phyloP scores from a whole-genome alignment of 2,888 invertebrate genomes.

The Megamerina dolium region DNA sequence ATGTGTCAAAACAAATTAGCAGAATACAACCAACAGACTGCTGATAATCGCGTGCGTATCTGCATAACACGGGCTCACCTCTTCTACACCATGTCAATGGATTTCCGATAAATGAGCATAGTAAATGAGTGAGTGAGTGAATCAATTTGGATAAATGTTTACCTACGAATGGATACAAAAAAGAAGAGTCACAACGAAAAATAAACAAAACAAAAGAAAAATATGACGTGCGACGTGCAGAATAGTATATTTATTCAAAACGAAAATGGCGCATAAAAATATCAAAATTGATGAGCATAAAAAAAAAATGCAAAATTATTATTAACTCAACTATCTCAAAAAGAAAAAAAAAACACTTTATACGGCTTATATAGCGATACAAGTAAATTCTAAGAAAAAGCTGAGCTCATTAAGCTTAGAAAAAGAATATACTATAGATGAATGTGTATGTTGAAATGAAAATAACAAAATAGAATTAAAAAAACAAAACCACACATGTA shows the following conservation, averaged over 20 bases:
- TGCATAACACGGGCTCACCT: too few relatives aligned
- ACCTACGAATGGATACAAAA: too few relatives aligned
- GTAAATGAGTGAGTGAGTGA: too few relatives aligned
- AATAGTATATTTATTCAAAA: neutral
- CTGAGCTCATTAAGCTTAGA: conserved; percentile 8
- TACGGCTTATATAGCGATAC: too few relatives aligned
- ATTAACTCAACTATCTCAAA: neutral
- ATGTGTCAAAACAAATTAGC: too few relatives aligned
- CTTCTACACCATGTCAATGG: too few relatives aligned
- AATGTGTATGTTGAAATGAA: neutral
- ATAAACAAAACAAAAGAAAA: neutral
- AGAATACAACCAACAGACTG: too few relatives aligned
- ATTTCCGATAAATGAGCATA: too few relatives aligned
- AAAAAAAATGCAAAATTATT: neutral
- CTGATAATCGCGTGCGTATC: too few relatives aligned
- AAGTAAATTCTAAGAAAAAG: conserved; percentile 13
- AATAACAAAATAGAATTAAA: neutral
- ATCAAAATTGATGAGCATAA: neutral
- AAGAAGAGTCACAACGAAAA: neutral
- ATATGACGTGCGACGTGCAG: neutral
- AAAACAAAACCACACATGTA: too few relatives aligned
- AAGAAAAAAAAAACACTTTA: conserved; percentile 2
- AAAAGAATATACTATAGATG: neutral
- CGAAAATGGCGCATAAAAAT: neutral
- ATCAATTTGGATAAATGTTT: too few relatives aligned